Evolutionary conservation across 1,140 invertebrate genomes (phyloP).

Genomic region (Rhyacophila brunnea): DNA sequence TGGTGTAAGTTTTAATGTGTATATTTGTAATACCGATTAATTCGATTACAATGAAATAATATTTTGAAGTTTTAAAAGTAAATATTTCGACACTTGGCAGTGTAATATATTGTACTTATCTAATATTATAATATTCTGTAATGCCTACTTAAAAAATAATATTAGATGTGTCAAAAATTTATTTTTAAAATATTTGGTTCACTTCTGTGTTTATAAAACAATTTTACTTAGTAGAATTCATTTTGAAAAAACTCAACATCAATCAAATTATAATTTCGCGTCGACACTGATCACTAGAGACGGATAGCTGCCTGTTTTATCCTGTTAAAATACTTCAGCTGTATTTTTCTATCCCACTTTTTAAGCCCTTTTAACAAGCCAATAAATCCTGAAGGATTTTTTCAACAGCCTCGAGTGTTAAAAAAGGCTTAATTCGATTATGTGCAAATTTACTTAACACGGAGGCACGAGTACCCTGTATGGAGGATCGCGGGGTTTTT

Average conservation of each 20-base stretch:
- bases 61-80: too few relatives aligned
- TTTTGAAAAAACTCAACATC: background rate
- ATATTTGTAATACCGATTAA: too few relatives aligned
- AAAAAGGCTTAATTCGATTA: conserved; percentile 38
- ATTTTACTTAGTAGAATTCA: background rate
- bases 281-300: conserved; percentile 1
- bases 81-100: too few relatives aligned
- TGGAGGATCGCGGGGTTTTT: conserved; percentile 1
- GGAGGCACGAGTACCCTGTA: conserved; percentile 13
- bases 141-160: too few relatives aligned
- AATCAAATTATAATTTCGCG: background rate
- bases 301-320: conserved; percentile 18
- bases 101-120: background rate
- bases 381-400: conserved; percentile 37
- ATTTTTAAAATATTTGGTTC: background rate
- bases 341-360: conserved; percentile 27
- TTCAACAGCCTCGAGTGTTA: conserved; percentile 34
- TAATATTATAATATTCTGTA: too few relatives aligned
- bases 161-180: too few relatives aligned
- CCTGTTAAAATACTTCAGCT: conserved; percentile 15
- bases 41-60: too few relatives aligned
- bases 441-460: conserved; percentile 38
- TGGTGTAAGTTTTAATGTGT: too few relatives aligned
- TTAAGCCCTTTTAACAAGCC: conserved; percentile 37
- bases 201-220: background rate